These are phyloP conservation scores for Laupala kohalensis DNA, from an alignment of 1,140 invertebrate genomes.

Conservation along the genomic window DNA sequence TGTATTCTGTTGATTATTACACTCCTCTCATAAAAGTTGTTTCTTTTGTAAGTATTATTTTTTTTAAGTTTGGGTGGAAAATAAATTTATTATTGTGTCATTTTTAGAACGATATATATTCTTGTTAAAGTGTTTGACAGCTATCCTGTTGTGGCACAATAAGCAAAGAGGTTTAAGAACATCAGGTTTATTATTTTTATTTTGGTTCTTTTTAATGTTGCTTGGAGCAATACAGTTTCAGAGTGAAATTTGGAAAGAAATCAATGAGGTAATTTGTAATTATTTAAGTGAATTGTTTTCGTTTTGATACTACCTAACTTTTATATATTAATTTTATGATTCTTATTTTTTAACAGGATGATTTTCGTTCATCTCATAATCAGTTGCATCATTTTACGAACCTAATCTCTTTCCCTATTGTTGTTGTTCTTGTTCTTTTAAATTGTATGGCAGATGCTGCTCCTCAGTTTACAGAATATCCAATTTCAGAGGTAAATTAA, in stretches of 20 bases:
- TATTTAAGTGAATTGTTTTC: no score
- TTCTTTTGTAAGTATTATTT: conserved; percentile 57
- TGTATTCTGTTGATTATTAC: conserved; percentile 52
- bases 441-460: conserved; percentile 70
- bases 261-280: no score
- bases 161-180: conserved; percentile 69
- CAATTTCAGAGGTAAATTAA: conserved; percentile 44
- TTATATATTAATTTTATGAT: no score
- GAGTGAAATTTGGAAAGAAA: conserved; percentile 38
- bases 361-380: conserved; percentile 58
- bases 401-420: conserved; percentile 66
- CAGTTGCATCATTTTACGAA: no score
- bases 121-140: conserved; percentile 34
- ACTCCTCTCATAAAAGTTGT: conserved; percentile 58
- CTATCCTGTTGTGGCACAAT: conserved; percentile 58
- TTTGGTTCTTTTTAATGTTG: conserved; percentile 65
- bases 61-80: background rate
- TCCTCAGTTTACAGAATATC: conserved; percentile 53
- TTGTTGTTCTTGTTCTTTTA: conserved; percentile 57
- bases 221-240: conserved; percentile 60
- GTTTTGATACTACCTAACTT: background rate
- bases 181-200: conserved; percentile 76
- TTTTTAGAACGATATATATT: no score
- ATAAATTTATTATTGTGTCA: conserved; percentile 10
- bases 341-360: conserved; percentile 11